Conservation (phyloP, 2,797 vertebrate genomes). For the Cirrhinus molitorella region DNA sequence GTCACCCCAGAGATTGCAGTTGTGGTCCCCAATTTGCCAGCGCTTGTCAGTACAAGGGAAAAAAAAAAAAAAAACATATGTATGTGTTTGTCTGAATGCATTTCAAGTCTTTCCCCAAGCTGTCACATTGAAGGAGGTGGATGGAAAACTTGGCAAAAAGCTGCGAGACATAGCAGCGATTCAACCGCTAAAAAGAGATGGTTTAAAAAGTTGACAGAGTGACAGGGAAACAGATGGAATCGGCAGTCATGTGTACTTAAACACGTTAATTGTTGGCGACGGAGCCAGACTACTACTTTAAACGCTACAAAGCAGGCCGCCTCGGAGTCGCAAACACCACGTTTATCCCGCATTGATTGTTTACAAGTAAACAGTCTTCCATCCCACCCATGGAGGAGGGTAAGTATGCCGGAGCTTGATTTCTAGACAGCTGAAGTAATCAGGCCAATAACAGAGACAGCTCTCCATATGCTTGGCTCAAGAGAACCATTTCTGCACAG, state of each 20-base stretch:
- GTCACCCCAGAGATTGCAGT: slow-evolving; percentile 34
- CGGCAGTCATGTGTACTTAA: slow-evolving; percentile 64
- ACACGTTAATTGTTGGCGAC: slow-evolving; percentile 59
- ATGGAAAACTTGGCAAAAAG: slow-evolving; percentile 49
- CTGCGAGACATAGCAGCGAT: slow-evolving; percentile 37
- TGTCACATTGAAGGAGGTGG: slow-evolving; percentile 48
- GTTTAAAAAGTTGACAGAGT: slow-evolving; percentile 57
- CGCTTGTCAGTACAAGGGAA: background rate
- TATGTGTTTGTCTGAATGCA: slow-evolving; percentile 24
- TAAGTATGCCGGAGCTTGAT: slow-evolving; percentile 53
- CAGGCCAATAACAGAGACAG: slow-evolving; percentile 63
- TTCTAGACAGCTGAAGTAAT: slow-evolving; percentile 56
- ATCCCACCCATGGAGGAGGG: slow-evolving; percentile 46
- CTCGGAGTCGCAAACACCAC: slow-evolving; percentile 30
- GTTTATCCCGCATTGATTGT: slow-evolving; percentile 58
- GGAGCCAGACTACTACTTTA: slow-evolving; percentile 57
- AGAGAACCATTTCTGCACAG: slow-evolving; percentile 50
- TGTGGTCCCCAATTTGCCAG: slow-evolving; percentile 28
- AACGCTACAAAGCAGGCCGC: slow-evolving; percentile 52
- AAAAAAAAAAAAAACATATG: slow-evolving; percentile 11
- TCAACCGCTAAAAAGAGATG: slow-evolving; percentile 23
- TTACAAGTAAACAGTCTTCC: slow-evolving; percentile 52
- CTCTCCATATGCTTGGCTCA: slow-evolving; percentile 61
- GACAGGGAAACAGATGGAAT: slow-evolving; percentile 64
- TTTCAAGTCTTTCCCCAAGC: slow-evolving; percentile 52